Percentiles rank a stretch among this genome's conserved stretches.
phyloP scores from a whole-genome alignment of 64 coral and sea anemone species.

The Stichodactyla helianthus region DNA sequence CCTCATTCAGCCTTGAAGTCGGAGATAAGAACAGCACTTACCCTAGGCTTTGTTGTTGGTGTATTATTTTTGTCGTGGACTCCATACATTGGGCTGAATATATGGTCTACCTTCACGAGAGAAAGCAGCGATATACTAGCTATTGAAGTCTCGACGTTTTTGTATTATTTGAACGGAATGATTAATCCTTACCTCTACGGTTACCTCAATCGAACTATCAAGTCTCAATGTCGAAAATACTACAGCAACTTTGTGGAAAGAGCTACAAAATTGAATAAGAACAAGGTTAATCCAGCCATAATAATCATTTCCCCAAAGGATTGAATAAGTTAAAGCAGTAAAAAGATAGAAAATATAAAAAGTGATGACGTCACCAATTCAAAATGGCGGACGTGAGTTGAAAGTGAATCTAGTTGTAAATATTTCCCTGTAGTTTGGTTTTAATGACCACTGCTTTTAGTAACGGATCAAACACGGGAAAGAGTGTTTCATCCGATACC shows the following conservation, averaged over 20 bases:
- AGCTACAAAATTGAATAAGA: neutral
- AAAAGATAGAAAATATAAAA: no score
- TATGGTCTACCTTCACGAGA: constrained; percentile 52
- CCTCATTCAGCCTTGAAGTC: constrained; percentile 68
- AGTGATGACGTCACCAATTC: no score
- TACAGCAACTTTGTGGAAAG: neutral
- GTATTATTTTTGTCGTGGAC: constrained; percentile 71
- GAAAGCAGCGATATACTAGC: neutral
- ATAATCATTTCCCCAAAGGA: constrained; percentile 3
- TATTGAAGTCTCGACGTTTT: constrained; percentile 40
- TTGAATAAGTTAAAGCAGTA: neutral
- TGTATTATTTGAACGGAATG: constrained; percentile 67
- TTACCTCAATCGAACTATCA: constrained; percentile 74
- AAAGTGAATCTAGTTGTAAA: no score
- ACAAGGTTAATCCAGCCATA: constrained; percentile 1
- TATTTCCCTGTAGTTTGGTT: no score
- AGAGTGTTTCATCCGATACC: no score
- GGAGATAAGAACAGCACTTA: constrained; percentile 66
- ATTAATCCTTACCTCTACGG: constrained; percentile 85
- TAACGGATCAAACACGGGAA: no score
- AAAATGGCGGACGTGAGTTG: no score
- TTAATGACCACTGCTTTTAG: no score
- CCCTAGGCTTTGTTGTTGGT: constrained; percentile 64
- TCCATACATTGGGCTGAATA: constrained; percentile 58
- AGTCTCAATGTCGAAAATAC: constrained; percentile 56